Base-by-base conservation (phyloP, 1,140 invertebrate genomes). In the Ptiloglossa arizonensis region DNA sequence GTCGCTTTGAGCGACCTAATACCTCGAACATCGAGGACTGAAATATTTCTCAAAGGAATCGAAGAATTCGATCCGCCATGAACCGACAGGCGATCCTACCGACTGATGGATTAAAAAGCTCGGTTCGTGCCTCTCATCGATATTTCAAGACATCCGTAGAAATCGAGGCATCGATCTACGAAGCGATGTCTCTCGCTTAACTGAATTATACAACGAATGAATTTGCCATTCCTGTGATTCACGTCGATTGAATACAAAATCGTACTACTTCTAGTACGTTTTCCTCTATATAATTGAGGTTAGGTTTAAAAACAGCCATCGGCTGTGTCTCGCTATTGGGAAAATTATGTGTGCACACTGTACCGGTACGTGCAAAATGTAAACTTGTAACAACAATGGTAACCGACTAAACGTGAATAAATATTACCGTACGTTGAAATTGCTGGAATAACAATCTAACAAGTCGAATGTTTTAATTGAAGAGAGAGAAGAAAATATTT, bases 101-200 rank as follows among this genome's bases (percentile, higher is more conserved):
- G 44, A 19, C 35, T 38, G 48, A 69, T 50, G 67, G 38, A 35
- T 79, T 63, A 52, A 80, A 38, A 57, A 71, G 44, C 19, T 57
- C 46, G 60, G 17, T 2, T 0, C 32, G 57, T 35, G 57, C 11
- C 44, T 19, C 48, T 41, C 69, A 44, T 81, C 48, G 78, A 80
- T 81, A 80, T 81, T 80, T 81, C 57, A 81, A 57, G 69, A 66
- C 46, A 22, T 15, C 57, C 50, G 17, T 50, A 56, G 62, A 29
- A 52, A 32, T 29, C 60, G 35, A 48, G 63, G 59, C n/a, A 46
- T 73, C 60, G 46, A 46, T 48, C 64, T 11, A 29, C 19, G 29
- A 19, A 2, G 27, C 9, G n/a, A 8, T 46, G 41, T 64, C 29
- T n/a, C 56, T 1, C 19, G 19, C n/a, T 15, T 8, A 6, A 35